Evolutionary conservation across 2,888 invertebrate genomes (phyloP).

Genomic region (Onchidella celtica): DNA sequence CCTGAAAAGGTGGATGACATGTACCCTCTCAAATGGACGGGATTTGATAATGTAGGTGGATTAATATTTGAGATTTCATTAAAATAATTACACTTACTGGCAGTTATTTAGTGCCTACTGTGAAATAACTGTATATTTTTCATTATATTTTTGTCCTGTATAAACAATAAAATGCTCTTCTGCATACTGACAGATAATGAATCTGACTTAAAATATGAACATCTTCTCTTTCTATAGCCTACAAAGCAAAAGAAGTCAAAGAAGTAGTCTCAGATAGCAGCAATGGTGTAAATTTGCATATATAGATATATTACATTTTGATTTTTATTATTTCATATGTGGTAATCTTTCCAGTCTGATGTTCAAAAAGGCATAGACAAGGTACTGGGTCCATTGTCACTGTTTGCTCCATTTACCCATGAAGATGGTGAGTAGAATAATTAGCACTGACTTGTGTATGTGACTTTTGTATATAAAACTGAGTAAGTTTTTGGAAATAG

Average conservation of each 20-base stretch:
- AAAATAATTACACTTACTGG: too few relatives aligned
- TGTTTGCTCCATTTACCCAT: constrained; percentile 74
- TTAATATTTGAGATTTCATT: background rate
- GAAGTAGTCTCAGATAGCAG: too few relatives aligned
- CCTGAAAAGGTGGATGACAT: constrained; percentile 64
- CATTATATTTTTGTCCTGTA: background rate
- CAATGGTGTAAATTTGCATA: too few relatives aligned
- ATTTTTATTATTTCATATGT: too few relatives aligned
- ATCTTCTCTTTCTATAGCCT: too few relatives aligned
- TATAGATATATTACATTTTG: too few relatives aligned
- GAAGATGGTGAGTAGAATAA: constrained; percentile 76
- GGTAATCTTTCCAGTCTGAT: constrained; percentile 66
- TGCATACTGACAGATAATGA: too few relatives aligned
- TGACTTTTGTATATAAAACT: background rate
- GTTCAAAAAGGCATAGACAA: constrained; percentile 70
- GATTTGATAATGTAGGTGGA: constrained; percentile 58
- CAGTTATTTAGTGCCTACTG: too few relatives aligned
- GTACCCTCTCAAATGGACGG: constrained; percentile 68
- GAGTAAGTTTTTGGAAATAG: background rate
- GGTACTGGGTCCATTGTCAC: constrained; percentile 71
- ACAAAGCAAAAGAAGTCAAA: too few relatives aligned
- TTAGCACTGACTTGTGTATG: background rate
- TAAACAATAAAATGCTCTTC: background rate
- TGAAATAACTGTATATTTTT: too few relatives aligned
- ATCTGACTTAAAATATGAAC: too few relatives aligned